These are phyloP conservation scores for Thera britannica DNA, from an alignment of 2,888 invertebrate genomes.

Conservation along the genomic window DNA sequence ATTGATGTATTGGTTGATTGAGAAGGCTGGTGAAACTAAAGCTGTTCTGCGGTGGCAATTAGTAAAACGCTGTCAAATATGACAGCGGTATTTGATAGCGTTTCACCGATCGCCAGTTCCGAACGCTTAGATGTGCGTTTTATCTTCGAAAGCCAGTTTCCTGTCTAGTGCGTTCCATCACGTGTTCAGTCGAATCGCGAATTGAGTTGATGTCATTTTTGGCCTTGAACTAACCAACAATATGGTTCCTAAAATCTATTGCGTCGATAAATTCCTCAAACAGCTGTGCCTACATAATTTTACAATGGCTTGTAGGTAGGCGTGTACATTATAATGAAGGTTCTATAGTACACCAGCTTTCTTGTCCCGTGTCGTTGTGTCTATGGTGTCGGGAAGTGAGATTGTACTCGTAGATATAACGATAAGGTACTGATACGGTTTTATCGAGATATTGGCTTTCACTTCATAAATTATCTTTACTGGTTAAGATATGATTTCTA, in stretches of 20 bases:
- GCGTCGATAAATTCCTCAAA: not conserved
- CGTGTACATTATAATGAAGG: not conserved
- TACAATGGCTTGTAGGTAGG: not conserved
- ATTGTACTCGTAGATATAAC: slow-evolving; percentile 4
- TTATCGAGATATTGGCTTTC: slow-evolving; percentile 21
- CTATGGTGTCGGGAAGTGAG: slow-evolving; percentile 8
- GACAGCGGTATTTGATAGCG: too few relatives aligned
- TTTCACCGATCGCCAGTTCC: too few relatives aligned
- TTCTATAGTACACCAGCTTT: slow-evolving; percentile 9
- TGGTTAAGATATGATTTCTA: slow-evolving; percentile 6
- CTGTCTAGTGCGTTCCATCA: too few relatives aligned
- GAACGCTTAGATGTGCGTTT: too few relatives aligned
- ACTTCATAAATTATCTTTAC: slow-evolving; percentile 17
- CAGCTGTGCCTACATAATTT: slow-evolving; percentile 4
- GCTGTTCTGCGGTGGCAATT: too few relatives aligned
- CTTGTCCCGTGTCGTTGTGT: not conserved
- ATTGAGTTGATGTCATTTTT: not conserved
- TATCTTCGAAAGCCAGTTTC: too few relatives aligned
- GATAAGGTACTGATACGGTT: slow-evolving; percentile 24
- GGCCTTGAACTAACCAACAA: not conserved
- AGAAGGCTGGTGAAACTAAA: too few relatives aligned
- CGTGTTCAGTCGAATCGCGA: not conserved
- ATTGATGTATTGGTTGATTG: too few relatives aligned
- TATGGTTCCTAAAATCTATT: not conserved
- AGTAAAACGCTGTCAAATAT: too few relatives aligned